These are phyloP conservation scores for Magallana ariakensis DNA, from an alignment of 1,140 invertebrate genomes.

Conservation along the genomic window DNA sequence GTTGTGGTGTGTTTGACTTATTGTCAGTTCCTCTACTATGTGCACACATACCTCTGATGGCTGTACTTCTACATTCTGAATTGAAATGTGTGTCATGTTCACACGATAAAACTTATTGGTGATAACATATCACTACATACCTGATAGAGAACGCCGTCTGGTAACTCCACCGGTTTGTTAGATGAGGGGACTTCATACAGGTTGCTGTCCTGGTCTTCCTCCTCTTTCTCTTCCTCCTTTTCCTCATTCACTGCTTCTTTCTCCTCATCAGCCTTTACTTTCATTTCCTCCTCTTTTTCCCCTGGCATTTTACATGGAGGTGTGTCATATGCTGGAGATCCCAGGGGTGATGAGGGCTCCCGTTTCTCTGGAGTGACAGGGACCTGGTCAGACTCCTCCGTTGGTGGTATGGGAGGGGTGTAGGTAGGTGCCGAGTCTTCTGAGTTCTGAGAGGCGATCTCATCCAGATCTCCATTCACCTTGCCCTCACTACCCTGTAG, in stretches of 20 bases:
- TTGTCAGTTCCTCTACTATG: too few relatives aligned
- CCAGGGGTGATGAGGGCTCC: constrained; percentile 23
- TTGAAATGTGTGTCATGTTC: neutral
- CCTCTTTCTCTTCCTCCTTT: constrained; percentile 41
- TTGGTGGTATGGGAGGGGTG: constrained; percentile 52
- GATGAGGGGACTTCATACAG: constrained; percentile 61
- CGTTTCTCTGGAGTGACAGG: neutral
- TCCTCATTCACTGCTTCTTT: neutral
- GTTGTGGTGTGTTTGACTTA: too few relatives aligned
- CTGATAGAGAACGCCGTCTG: constrained; percentile 60
- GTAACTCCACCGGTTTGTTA: constrained; percentile 60
- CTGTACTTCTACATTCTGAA: neutral
- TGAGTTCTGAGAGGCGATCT: neutral
- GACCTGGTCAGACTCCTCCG: constrained; percentile 2
- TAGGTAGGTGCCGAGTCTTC: constrained; percentile 47
- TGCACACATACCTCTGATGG: too few relatives aligned
- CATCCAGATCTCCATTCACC: constrained; percentile 51
- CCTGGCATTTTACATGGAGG: constrained; percentile 18
- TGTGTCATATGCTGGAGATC: neutral
- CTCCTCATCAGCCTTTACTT: too few relatives aligned
- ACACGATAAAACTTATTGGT: neutral
- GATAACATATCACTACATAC: constrained; percentile 42
- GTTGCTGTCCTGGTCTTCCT: constrained; percentile 55
- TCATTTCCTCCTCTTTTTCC: neutral
- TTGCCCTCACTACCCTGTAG: constrained; percentile 44